phyloP scores from a whole-genome alignment of 2,113 vertebrate genomes.

The Zootoca vivipara region DNA sequence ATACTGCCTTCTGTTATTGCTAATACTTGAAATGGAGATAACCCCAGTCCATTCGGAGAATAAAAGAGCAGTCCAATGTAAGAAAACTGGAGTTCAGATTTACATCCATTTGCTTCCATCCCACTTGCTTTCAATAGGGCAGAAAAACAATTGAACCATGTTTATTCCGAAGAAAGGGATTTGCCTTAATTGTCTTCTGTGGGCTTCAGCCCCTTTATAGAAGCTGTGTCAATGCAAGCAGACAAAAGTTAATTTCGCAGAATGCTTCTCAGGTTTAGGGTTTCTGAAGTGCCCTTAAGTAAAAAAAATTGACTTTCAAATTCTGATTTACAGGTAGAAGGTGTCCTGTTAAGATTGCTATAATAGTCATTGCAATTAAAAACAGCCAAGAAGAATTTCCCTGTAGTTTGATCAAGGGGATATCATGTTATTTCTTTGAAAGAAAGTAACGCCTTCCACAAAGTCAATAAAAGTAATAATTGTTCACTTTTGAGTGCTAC shows the following conservation, averaged over 20 bases:
- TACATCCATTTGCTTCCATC: neutral
- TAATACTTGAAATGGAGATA: no score
- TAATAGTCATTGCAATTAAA: neutral
- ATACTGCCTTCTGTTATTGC: no score
- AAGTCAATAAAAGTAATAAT: neutral
- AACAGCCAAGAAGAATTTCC: neutral
- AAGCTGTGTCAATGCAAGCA: neutral
- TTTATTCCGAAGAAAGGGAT: neutral
- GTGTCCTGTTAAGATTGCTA: neutral
- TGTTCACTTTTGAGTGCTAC: neutral
- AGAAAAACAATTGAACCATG: neutral
- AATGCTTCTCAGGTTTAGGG: neutral
- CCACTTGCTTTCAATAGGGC: neutral
- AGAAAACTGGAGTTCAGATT: neutral
- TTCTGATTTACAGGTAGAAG: neutral
- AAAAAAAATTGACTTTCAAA: neutral
- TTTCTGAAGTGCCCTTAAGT: neutral
- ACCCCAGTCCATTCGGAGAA: no score
- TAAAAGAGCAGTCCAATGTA: no score
- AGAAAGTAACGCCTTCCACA: neutral
- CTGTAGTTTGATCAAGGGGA: neutral
- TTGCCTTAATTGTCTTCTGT: neutral
- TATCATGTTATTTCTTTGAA: neutral
- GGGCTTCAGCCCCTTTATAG: neutral
- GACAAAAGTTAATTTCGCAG: neutral